These are phyloP conservation scores for Tragelaphus strepsiceros DNA, from an alignment of 2,113 vertebrate genomes.

Conservation along the genomic window DNA sequence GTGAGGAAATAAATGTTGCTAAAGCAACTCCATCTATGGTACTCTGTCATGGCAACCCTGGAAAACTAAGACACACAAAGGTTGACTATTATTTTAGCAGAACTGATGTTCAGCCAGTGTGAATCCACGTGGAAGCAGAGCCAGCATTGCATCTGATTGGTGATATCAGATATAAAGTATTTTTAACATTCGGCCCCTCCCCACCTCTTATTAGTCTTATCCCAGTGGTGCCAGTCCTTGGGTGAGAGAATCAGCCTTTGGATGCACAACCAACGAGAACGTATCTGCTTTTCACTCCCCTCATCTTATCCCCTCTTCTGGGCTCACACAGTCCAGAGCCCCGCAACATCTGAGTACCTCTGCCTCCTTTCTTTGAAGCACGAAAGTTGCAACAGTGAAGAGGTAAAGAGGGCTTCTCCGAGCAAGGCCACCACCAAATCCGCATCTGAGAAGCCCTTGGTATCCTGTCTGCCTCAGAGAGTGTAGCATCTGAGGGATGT, in stretches of 20 bases:
- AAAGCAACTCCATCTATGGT: too few species aligned
- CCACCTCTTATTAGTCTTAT: neutral
- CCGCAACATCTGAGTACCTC: neutral
- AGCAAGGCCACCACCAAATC: neutral
- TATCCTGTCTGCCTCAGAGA: neutral
- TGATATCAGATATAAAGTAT: neutral
- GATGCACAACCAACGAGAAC: neutral
- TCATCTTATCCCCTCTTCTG: neutral
- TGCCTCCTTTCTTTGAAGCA: neutral
- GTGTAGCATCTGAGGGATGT: rapidly evolving
- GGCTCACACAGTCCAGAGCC: neutral
- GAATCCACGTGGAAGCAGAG: neutral
- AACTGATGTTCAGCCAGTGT: neutral
- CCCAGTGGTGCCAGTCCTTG: neutral
- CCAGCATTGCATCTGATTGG: neutral
- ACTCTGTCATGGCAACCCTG: rapidly evolving
- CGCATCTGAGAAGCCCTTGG: neutral
- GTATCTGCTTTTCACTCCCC: neutral
- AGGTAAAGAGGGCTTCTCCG: neutral
- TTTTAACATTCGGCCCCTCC: neutral
- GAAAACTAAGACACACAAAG: neutral
- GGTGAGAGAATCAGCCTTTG: neutral
- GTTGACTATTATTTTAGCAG: neutral
- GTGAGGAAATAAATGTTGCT: neutral
- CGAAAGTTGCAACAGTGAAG: neutral